Conservation (phyloP, 2,888 invertebrate species). For the Aspidapion aeneum region DNA sequence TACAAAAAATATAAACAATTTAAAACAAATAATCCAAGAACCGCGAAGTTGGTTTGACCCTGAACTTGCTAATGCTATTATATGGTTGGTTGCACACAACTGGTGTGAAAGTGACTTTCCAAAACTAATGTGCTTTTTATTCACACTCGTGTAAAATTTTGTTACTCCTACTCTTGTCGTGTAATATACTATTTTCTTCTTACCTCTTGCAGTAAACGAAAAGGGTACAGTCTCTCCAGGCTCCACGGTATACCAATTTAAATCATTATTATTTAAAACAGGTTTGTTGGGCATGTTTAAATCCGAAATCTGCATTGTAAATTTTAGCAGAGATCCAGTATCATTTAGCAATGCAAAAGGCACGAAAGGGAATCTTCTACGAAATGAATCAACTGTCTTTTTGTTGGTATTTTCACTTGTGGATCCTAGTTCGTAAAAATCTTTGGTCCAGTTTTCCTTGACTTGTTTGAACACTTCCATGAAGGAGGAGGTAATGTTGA, state of each 20-base stretch:
- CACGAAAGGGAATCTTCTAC: conserved; percentile 85
- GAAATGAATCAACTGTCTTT: conserved; percentile 45
- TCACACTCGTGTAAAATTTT: too few species aligned
- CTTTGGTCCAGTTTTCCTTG: conserved; percentile 82
- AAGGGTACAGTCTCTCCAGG: conserved; percentile 80
- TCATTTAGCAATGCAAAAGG: conserved; percentile 93
- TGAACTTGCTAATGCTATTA: too few species aligned
- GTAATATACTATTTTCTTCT: conserved; percentile 24
- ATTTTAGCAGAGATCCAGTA: conserved; percentile 82
- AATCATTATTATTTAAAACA: conserved; percentile 46
- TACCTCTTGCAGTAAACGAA: conserved; percentile 74
- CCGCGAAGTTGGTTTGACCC: too few species aligned
- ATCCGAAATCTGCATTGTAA: conserved; percentile 76
- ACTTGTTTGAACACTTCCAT: conserved; percentile 79
- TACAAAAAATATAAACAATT: too few species aligned
- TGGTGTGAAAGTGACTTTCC: too few species aligned
- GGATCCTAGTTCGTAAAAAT: conserved; percentile 56
- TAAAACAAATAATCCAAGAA: too few species aligned
- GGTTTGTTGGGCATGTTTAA: conserved; percentile 49
- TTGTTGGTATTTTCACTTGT: conserved; percentile 13
- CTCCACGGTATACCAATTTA: conserved; percentile 68
- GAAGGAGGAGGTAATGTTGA: conserved; percentile 87
- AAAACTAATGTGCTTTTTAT: too few species aligned
- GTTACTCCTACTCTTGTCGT: too few species aligned
- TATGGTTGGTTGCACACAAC: too few species aligned